Conservation (phyloP, 2,797 vertebrate genomes). For the Danio kyathit region DNA sequence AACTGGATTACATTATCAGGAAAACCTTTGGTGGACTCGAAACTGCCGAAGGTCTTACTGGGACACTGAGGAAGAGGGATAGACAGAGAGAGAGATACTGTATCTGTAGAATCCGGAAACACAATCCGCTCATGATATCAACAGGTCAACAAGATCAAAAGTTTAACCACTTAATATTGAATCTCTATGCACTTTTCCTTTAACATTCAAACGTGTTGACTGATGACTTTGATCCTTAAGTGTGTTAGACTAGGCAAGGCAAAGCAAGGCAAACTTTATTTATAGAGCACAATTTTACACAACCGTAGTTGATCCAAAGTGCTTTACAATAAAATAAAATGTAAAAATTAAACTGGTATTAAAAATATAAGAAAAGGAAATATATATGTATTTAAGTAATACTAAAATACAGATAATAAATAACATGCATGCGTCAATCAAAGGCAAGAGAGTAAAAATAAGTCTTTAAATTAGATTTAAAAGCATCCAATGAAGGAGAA, state of each 20-base stretch:
- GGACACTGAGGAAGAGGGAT: constrained; percentile 83
- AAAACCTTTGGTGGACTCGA: constrained; percentile 96
- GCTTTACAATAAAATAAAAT: no score
- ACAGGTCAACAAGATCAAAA: not conserved
- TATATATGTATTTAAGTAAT: no score
- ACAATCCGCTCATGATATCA: not conserved
- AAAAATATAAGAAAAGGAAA: no score
- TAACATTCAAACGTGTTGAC: not conserved
- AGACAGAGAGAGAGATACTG: not conserved
- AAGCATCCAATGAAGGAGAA: no score
- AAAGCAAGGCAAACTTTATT: no score
- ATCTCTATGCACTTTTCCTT: not conserved
- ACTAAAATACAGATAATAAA: no score
- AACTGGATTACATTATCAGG: constrained; percentile 98
- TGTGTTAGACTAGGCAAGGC: not conserved
- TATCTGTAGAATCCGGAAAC: constrained; percentile 27
- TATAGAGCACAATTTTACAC: no score
- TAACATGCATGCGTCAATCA: no score
- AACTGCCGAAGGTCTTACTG: constrained; percentile 97
- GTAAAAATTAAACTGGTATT: no score
- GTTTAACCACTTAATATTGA: not conserved
- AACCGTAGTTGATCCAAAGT: no score
- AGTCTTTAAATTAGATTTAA: no score
- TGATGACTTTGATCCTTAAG: not conserved
- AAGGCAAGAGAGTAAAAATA: no score